Percentiles rank a stretch among this genome's conserved stretches.
These are phyloP conservation scores for Cotesia typhae DNA, from an alignment of 1,140 invertebrate species.

Conservation along the genomic window DNA sequence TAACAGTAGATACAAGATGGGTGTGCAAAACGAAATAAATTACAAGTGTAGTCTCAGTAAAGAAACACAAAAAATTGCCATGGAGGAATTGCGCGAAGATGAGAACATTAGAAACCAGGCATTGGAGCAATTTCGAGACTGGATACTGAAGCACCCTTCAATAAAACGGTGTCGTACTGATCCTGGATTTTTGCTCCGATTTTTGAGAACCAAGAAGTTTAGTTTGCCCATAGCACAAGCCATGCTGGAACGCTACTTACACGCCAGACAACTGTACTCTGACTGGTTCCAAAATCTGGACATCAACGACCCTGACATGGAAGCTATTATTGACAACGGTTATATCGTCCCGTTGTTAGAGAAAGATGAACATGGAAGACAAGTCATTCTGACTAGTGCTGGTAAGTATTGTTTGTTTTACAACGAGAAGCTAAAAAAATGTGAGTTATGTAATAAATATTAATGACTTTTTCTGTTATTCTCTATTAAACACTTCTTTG, in stretches of 20 bases:
- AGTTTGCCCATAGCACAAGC: conserved; percentile 83
- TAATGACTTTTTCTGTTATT: conserved; percentile 44
- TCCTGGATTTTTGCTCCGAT: conserved; percentile 80
- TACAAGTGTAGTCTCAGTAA: conserved; percentile 60
- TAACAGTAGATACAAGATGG: conserved; percentile 38
- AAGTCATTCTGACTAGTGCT: conserved; percentile 79
- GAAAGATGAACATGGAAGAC: conserved; percentile 76
- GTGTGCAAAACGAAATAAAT: conserved; percentile 44
- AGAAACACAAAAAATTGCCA: conserved; percentile 60
- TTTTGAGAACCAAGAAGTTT: conserved; percentile 87
- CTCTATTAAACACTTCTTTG: no score
- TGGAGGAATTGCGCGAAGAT: conserved; percentile 76
- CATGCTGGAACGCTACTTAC: conserved; percentile 84
- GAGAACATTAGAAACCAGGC: conserved; percentile 74
- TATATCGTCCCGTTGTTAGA: conserved; percentile 81
- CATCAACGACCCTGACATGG: conserved; percentile 73
- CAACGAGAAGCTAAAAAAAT: no score
- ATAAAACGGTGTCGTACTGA: conserved; percentile 82
- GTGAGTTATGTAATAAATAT: no score
- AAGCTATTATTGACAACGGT: conserved; percentile 82
- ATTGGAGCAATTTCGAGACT: conserved; percentile 76
- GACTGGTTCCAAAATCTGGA: conserved; percentile 85
- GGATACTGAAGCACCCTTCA: conserved; percentile 79
- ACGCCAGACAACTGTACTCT: conserved; percentile 80
- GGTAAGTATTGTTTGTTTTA: conserved; percentile 59